These are phyloP conservation scores for Hesperophylax magnus DNA, from an alignment of 1,140 invertebrate species.

Conservation along the genomic window DNA sequence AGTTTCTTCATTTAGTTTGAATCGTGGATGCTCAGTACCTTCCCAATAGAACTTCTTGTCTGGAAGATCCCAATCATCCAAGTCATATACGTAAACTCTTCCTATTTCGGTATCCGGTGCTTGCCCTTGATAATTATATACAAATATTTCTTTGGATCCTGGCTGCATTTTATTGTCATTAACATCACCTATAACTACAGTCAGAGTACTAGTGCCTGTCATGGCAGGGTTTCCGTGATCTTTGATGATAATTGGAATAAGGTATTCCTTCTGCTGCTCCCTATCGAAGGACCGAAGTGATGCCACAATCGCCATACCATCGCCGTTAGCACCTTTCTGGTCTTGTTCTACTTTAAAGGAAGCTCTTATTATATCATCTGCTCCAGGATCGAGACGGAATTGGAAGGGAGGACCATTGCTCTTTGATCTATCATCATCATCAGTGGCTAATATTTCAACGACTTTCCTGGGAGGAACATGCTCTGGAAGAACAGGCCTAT, in stretches of 20 bases:
- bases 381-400: constrained; percentile 92
- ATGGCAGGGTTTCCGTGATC: constrained; percentile 90
- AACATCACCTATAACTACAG: constrained; percentile 95
- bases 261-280: constrained; percentile 95
- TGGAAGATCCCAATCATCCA: constrained; percentile 97
- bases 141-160: constrained; percentile 95
- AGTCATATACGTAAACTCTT: constrained; percentile 94
- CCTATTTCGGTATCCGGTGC: constrained; percentile 95
- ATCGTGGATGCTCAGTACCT: constrained; percentile 84
- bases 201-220: constrained; percentile 95
- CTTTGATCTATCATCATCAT: constrained; percentile 94
- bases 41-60: constrained; percentile 98
- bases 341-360: constrained; percentile 96
- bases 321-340: constrained; percentile 95
- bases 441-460: constrained; percentile 93
- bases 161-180: constrained; percentile 99
- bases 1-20: constrained; percentile 90
- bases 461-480: constrained; percentile 91
- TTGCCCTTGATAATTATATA: constrained; percentile 96
- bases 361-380: constrained; percentile 91
- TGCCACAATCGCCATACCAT: constrained; percentile 95
- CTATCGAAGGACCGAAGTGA: constrained; percentile 93
- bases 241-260: constrained; percentile 95
- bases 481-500: constrained; percentile 92
- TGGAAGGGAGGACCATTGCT: constrained; percentile 96